A percentile compares a stretch with the other conserved stretches of the same genome.
Evolutionary conservation across 2,113 vertebrate genomes (phyloP).

Genomic region (Dromiciops gliroides): DNA sequence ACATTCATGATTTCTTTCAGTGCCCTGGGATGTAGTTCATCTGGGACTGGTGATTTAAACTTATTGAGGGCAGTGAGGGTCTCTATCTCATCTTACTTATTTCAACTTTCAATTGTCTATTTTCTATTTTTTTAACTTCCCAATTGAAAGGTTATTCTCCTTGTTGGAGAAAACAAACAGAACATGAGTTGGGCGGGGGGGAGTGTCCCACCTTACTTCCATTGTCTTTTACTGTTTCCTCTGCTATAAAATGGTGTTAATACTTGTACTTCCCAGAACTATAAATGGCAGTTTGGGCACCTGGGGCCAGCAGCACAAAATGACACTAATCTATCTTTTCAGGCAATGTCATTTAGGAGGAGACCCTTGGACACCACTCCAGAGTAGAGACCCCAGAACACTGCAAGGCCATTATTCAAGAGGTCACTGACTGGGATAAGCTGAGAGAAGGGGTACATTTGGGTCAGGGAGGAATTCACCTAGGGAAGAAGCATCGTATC

Average conservation of each 20-base stretch:
- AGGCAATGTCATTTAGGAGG: background rate
- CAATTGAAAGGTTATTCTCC: background rate
- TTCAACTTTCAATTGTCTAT: background rate
- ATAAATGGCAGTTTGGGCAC: background rate
- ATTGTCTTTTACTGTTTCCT: background rate
- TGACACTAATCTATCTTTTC: background rate
- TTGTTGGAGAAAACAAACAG: background rate
- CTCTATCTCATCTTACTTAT: background rate
- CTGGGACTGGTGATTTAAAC: background rate
- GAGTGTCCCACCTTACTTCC: background rate
- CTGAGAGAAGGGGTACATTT: background rate
- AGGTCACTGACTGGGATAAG: background rate
- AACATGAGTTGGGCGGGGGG: background rate
- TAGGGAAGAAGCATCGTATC: background rate
- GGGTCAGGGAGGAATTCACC: background rate
- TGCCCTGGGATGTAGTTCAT: background rate
- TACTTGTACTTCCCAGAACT: background rate
- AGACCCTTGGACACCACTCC: background rate
- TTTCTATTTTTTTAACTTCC: background rate
- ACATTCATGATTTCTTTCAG: background rate
- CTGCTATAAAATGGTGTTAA: background rate
- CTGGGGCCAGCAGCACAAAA: background rate
- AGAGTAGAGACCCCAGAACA: background rate
- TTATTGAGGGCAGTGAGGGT: background rate
- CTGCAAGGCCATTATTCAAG: background rate